Evolutionary conservation across 2,113 vertebrate genomes (phyloP), one percentile per base, ranked within the genome.

Genomic region (Pelvicachromis taeniatus): DNA sequence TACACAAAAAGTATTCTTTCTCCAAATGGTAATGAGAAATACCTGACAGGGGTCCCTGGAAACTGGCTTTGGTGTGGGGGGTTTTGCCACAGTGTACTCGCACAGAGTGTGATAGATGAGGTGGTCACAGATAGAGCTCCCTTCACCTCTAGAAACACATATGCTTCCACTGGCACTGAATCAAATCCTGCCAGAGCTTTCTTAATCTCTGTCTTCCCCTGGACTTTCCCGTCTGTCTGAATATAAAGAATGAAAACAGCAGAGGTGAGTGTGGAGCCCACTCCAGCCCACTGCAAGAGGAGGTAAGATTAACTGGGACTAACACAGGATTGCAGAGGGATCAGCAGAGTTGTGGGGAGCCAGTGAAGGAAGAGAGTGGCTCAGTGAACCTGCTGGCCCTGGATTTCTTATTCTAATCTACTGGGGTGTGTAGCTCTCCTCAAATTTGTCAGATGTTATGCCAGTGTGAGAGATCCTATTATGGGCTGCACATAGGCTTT

Each of bases 271-370:
- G 61, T 63, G 70, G 23, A 42, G 63, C 38, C 56, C 50, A 26
- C 45, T 79, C 73, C 3, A 48, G 82, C 23, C 23, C 70, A 78
- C 63, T 54, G 61, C 85, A 58, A 81, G 73, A 48, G 80, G 83
- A 81, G 80, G 58, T 68, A 68, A 90, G 88, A 91, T 93, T 92
- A 88, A 90, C 81, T 54, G 58, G 50, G 85, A 80, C 80, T 85
- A 55, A 94, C 84, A 65, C 17, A 53, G 84, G 89, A 91, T 83
- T 88, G 81, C 8, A 10, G 77, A 42, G 80, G 80, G 86, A 89
- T 92, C 78, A 91, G 81, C 73, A 81, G 65, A 68, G 53, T 83
- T 26, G 21, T 19, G 63, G 19, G 80, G 77, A 91, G 89, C 86
- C 55, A 78, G 58, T 82, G 68, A 52, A 80, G 59, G 65, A 21